These are phyloP conservation scores for Pangasianodon hypophthalmus DNA, from an alignment of 2,113 vertebrate species.

Conservation along the genomic window DNA sequence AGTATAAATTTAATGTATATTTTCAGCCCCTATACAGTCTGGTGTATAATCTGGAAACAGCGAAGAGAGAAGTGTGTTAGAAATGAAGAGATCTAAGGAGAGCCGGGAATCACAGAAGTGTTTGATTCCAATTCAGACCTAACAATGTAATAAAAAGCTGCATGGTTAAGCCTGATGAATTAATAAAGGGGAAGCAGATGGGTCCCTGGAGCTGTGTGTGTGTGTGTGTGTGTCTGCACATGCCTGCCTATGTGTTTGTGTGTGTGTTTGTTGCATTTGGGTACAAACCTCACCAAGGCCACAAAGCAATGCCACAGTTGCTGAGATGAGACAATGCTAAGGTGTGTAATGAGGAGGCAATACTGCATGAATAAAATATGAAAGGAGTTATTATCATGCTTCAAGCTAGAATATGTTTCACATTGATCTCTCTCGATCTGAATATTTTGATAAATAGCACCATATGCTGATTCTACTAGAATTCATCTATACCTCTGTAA, in stretches of 20 bases:
- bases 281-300: constrained; percentile 38
- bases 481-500: constrained; percentile 16
- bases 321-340: constrained; percentile 52
- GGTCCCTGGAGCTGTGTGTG: constrained; percentile 76
- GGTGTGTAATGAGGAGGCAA: constrained; percentile 43
- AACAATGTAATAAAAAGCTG: constrained; percentile 78
- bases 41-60: constrained; percentile 1
- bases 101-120: constrained; percentile 57
- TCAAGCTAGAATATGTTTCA: constrained; percentile 47
- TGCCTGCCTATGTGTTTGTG: constrained; percentile 14
- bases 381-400: constrained; percentile 54
- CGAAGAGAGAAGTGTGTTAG: neutral
- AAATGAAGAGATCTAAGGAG: constrained; percentile 38
- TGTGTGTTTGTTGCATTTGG: constrained; percentile 55
- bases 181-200: constrained; percentile 80
- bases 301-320: constrained; percentile 47
- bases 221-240: constrained; percentile 31
- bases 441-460: constrained; percentile 42
- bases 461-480: neutral
- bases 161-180: constrained; percentile 81
- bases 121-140: constrained; percentile 75
- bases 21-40: constrained; percentile 12
- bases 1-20: constrained; percentile 38
- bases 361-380: constrained; percentile 58
- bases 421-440: constrained; percentile 40